These are phyloP conservation scores for Sander lucioperca DNA, from an alignment of 2,113 vertebrate genomes.

Conservation along the genomic window DNA sequence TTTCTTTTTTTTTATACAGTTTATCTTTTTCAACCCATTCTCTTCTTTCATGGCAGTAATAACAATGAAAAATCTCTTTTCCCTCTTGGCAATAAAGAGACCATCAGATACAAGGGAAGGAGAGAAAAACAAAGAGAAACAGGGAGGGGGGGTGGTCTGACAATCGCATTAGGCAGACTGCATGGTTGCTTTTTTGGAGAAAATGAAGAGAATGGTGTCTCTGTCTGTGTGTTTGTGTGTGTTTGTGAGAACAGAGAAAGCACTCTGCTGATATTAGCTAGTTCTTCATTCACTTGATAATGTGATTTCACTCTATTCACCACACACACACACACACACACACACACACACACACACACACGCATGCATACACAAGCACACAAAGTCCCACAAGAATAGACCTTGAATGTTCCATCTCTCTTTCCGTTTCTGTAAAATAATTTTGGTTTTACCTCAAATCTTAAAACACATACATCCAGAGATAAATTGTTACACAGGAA, in stretches of 20 bases:
- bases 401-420: conserved; percentile 36
- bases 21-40: conserved; percentile 32
- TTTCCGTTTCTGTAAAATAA: conserved; percentile 38
- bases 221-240: conserved; percentile 18
- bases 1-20: conserved; percentile 27
- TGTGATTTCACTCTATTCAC: conserved; percentile 55
- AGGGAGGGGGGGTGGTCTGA: conserved; percentile 14
- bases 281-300: conserved; percentile 61
- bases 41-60: conserved; percentile 44
- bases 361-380: background rate
- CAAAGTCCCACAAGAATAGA: conserved; percentile 12
- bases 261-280: conserved; percentile 65
- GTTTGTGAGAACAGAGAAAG: conserved; percentile 29
- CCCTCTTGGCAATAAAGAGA: conserved; percentile 55
- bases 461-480: conserved; percentile 35
- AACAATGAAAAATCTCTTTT: conserved; percentile 60
- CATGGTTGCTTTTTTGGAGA: conserved; percentile 47
- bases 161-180: conserved; percentile 65
- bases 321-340: background rate
- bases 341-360: background rate
- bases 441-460: conserved; percentile 55
- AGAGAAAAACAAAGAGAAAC: conserved; percentile 6
- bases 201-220: conserved; percentile 34
- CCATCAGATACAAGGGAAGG: conserved; percentile 48
- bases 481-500: conserved; percentile 37